Conservation (phyloP, 2,113 vertebrate species). For the Pycnonotus jocosus region DNA sequence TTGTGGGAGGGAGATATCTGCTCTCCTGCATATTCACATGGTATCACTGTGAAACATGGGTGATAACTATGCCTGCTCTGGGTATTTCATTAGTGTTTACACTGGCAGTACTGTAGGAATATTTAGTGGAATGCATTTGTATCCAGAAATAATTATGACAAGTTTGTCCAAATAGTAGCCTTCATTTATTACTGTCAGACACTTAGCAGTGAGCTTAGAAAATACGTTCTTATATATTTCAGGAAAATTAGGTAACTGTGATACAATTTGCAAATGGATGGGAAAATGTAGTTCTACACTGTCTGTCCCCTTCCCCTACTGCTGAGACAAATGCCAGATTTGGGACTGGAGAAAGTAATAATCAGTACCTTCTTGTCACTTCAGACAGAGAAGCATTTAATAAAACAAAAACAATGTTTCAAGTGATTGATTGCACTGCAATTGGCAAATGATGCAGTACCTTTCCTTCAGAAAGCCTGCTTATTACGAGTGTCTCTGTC, state of each 20-base stretch:
- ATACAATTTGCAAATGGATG: neutral
- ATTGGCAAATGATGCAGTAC: neutral
- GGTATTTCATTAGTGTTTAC: neutral
- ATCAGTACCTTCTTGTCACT: neutral
- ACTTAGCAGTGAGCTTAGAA: neutral
- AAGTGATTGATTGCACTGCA: neutral
- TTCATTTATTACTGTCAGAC: neutral
- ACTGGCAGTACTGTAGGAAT: neutral
- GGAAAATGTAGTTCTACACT: neutral
- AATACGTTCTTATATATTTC: neutral
- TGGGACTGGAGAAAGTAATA: neutral
- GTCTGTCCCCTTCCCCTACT: accelerated
- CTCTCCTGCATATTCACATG: neutral
- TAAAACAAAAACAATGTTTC: neutral
- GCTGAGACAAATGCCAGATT: neutral
- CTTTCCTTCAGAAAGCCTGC: neutral
- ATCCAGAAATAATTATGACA: neutral
- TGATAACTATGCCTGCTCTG: neutral
- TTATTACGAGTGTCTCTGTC: neutral
- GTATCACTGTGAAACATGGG: neutral
- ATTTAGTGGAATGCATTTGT: neutral
- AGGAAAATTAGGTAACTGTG: neutral
- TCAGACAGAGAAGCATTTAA: neutral
- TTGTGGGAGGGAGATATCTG: neutral
- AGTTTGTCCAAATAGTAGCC: neutral